These are phyloP conservation scores for Corythaeola cristata DNA, from an alignment of 2,113 vertebrate species.

Conservation along the genomic window DNA sequence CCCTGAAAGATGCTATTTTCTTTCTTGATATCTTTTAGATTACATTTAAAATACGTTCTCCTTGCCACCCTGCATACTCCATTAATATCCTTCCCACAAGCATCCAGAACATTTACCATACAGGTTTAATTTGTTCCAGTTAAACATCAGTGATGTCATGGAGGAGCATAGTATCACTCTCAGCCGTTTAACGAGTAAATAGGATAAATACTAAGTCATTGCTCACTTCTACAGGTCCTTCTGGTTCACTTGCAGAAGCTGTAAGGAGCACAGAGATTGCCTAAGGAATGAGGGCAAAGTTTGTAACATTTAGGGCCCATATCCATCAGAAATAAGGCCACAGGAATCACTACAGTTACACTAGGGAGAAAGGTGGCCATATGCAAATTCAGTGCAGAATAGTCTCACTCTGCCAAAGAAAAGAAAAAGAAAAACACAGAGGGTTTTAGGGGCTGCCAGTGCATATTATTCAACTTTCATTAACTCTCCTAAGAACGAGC, in stretches of 20 bases:
- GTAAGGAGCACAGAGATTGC: not conserved
- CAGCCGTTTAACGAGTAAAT: not conserved
- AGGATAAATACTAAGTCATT: not conserved
- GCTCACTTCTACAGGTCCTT: not conserved
- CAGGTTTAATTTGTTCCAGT: not conserved
- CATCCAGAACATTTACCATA: not conserved
- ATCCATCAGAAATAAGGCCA: not conserved
- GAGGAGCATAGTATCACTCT: not conserved
- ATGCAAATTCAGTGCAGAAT: constrained; percentile 13
- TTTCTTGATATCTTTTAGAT: not conserved
- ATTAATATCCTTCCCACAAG: not conserved
- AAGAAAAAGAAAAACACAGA: constrained; percentile 10
- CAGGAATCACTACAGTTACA: not conserved
- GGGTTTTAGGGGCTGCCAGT: constrained; percentile 43
- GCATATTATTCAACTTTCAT: constrained; percentile 65
- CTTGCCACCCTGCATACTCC: not conserved
- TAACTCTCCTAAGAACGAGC: constrained; percentile 69
- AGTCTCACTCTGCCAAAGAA: not conserved
- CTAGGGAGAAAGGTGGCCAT: not conserved
- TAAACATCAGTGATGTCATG: constrained; percentile 3
- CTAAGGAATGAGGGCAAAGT: not conserved
- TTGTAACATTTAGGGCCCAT: not conserved
- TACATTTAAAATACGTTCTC: not conserved
- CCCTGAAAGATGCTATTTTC: not conserved
- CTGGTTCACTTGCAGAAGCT: not conserved